A percentile compares a stretch with the other conserved stretches of the same genome.
phyloP scores from a whole-genome alignment of 2,113 vertebrate species.

The Amazona vittata region DNA sequence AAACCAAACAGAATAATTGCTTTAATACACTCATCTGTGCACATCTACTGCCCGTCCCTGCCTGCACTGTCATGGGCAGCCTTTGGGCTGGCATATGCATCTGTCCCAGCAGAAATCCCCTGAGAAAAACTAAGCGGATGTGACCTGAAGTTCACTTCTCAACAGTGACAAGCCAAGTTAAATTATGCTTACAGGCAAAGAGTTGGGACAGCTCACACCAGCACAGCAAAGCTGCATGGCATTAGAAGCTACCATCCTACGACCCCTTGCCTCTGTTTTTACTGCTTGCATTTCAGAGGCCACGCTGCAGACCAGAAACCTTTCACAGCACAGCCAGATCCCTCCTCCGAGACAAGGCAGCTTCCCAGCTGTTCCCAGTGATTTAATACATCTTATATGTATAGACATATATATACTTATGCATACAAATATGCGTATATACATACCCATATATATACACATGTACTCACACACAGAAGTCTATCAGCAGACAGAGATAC shows the following conservation, averaged over 20 bases:
- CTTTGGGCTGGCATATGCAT: not conserved
- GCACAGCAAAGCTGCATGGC: not conserved
- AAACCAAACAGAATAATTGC: not conserved
- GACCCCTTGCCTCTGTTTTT: rapidly evolving
- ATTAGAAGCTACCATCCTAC: rapidly evolving
- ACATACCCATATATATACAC: not conserved
- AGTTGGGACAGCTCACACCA: not conserved
- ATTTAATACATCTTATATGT: not conserved
- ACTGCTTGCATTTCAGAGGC: not conserved
- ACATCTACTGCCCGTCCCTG: not conserved
- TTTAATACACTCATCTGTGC: not conserved
- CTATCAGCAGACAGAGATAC: not conserved
- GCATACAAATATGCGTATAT: not conserved
- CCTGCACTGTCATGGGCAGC: rapidly evolving
- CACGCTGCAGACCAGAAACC: not conserved
- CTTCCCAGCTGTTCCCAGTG: not conserved
- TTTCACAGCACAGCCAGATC: not conserved
- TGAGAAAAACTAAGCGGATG: not conserved
- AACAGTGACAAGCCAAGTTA: not conserved
- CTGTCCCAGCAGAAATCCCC: not conserved
- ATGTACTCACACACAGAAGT: not conserved
- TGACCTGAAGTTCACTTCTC: not conserved
- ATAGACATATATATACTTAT: not conserved
- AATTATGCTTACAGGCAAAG: not conserved
- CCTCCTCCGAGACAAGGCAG: rapidly evolving